Evolutionary conservation across 2,888 invertebrate species (phyloP).

Genomic region (Ptilodon capucinus): DNA sequence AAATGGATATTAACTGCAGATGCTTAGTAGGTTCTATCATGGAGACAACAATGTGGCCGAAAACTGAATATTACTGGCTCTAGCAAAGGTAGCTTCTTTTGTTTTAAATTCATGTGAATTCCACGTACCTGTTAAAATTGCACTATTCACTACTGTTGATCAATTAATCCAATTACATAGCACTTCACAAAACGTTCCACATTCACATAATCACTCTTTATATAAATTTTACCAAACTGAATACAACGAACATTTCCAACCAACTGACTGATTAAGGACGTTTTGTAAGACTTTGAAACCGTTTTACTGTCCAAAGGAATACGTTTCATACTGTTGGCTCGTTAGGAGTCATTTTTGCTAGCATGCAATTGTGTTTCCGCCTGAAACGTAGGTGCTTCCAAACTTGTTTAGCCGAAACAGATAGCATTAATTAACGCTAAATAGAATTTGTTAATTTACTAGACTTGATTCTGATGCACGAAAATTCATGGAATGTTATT

Average conservation of each 20-base stretch:
- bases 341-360: slow-evolving; percentile 44
- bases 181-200: slow-evolving; percentile 6
- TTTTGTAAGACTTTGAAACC: slow-evolving; percentile 54
- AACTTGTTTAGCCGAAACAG: slow-evolving; percentile 67
- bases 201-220: slow-evolving; percentile 23
- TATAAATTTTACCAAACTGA: slow-evolving; percentile 29
- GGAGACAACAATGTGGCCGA: background rate
- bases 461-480: background rate
- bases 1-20: background rate
- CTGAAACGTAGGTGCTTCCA: slow-evolving; percentile 56
- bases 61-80: background rate
- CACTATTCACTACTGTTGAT: background rate
- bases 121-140: background rate
- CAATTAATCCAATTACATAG: slow-evolving; percentile 1
- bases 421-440: slow-evolving; percentile 65
- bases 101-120: background rate
- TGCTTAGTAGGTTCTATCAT: too few species aligned
- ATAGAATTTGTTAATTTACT: slow-evolving; percentile 45
- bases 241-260: slow-evolving; percentile 49
- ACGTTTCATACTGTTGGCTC: slow-evolving; percentile 35
- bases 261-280: slow-evolving; percentile 64
- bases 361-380: slow-evolving; percentile 27
- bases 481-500: background rate
- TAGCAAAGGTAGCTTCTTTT: background rate
- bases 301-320: slow-evolving; percentile 40